Conservation (phyloP, 1,140 invertebrate species). For the Pseudomyrmex flavicornis region DNA sequence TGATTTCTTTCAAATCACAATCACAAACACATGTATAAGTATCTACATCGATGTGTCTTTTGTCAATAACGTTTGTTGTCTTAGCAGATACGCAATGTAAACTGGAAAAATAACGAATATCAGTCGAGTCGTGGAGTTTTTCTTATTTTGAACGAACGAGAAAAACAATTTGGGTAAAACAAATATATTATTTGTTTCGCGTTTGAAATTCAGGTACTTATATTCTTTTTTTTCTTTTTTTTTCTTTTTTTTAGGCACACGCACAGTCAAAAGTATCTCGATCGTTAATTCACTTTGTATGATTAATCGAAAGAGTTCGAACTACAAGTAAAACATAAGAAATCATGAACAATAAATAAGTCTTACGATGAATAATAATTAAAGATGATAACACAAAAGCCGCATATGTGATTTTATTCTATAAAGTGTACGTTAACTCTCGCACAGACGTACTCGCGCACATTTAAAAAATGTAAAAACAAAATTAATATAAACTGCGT, state of each 20-base stretch:
- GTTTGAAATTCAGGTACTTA: constrained; percentile 28
- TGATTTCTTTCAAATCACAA: constrained; percentile 9
- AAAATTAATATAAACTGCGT: background rate
- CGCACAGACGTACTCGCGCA: background rate
- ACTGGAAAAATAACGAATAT: background rate
- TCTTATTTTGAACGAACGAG: constrained; percentile 6
- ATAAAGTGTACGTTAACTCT: background rate
- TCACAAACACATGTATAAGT: background rate
- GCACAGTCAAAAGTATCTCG: background rate
- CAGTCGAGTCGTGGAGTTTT: too few species aligned
- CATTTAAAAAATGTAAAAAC: background rate
- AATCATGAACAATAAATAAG: constrained; percentile 54
- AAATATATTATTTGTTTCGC: background rate
- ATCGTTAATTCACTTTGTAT: constrained; percentile 15
- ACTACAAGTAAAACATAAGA: constrained; percentile 38
- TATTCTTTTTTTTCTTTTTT: background rate
- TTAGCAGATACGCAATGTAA: background rate
- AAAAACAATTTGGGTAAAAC: background rate
- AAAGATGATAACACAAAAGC: constrained; percentile 40
- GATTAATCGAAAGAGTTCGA: constrained; percentile 18
- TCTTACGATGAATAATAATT: constrained; percentile 20
- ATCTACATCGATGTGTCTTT: constrained; percentile 6
- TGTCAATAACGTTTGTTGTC: too few species aligned
- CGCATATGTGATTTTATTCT: constrained; percentile 34
- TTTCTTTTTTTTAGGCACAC: background rate